Conservation (phyloP, 2,113 vertebrate species). For the Donacobius atricapilla region DNA sequence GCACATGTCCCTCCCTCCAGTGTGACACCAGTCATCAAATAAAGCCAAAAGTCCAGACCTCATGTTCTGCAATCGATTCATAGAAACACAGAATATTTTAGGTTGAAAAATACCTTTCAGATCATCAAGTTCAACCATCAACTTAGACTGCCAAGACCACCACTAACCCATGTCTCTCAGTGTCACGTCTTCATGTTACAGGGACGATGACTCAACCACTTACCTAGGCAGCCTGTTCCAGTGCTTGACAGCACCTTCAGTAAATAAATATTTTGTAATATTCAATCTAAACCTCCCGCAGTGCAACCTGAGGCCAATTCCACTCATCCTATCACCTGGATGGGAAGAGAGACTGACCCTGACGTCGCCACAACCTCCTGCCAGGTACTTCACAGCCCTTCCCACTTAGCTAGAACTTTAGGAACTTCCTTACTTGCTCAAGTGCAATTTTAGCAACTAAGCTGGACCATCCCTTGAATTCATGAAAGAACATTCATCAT, state of each 20-base stretch:
- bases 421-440: background rate
- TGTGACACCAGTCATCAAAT: background rate
- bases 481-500: background rate
- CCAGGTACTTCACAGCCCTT: background rate
- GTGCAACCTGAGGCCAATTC: background rate
- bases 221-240: background rate
- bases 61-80: background rate
- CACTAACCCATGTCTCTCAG: background rate
- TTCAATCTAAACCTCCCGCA: background rate
- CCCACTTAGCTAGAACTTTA: background rate
- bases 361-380: fast-evolving
- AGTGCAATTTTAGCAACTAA: background rate
- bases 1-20: background rate
- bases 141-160: background rate
- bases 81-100: background rate
- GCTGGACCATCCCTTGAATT: background rate
- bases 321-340: background rate
- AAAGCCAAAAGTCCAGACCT: background rate
- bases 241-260: background rate
- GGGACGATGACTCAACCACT: fast-evolving
- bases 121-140: background rate
- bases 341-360: background rate
- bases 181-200: fast-evolving
- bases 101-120: background rate
- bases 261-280: background rate